A percentile compares a stretch with the other conserved stretches of the same genome.
Evolutionary conservation across 2,888 invertebrate species (phyloP).

Genomic region (Sarcophaga carnaria): DNA sequence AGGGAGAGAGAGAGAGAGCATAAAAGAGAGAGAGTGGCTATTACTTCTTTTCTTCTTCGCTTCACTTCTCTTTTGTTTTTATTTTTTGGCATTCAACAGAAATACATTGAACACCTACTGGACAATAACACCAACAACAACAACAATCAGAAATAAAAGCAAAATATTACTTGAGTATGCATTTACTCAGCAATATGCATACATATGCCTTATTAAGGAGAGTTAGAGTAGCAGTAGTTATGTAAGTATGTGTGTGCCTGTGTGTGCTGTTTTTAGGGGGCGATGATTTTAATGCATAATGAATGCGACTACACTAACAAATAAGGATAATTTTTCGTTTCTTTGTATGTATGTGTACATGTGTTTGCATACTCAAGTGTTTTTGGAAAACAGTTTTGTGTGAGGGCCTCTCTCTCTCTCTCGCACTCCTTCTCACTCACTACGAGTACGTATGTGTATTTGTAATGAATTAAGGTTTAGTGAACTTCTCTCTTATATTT

Average conservation of each 20-base stretch:
- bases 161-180: slow-evolving; percentile 11
- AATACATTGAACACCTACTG: slow-evolving; percentile 66
- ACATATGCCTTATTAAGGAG: background rate
- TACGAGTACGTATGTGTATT: background rate
- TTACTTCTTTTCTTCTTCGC: background rate
- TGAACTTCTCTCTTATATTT: slow-evolving; percentile 57
- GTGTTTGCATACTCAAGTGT: slow-evolving; percentile 30
- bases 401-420: background rate
- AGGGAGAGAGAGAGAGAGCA: background rate
- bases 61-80: slow-evolving; percentile 46
- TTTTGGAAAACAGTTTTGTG: background rate
- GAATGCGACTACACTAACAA: slow-evolving; percentile 71
- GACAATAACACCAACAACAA: slow-evolving; percentile 54
- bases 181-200: slow-evolving; percentile 4
- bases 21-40: background rate
- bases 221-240: slow-evolving; percentile 21
- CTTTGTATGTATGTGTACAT: slow-evolving; percentile 13
- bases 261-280: slow-evolving; percentile 67
- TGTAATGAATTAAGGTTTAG: slow-evolving; percentile 64
- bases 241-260: slow-evolving; percentile 24
- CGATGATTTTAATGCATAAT: slow-evolving; percentile 80
- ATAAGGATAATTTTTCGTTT: slow-evolving; percentile 64
- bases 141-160: slow-evolving; percentile 9
- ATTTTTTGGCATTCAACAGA: slow-evolving; percentile 35
- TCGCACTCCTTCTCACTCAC: too few species aligned